Base-by-base conservation (phyloP, 1,140 invertebrate species). In the Saccostrea cuccullata region DNA sequence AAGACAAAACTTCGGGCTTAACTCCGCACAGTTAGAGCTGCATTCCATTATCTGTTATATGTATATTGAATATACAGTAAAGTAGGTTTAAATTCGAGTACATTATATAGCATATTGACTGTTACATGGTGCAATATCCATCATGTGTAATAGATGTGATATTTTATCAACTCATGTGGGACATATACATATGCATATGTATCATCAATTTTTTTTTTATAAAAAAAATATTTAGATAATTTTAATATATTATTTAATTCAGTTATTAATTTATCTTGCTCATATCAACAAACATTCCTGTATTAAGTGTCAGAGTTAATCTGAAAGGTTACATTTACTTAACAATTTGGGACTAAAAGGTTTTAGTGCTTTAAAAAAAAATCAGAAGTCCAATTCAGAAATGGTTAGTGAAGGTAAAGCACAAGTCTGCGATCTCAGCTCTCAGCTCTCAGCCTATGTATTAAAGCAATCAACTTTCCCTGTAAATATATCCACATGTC, bases 1-100 rank as follows among this genome's bases (percentile, higher is more conserved):
- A 91, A 91, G 88, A 91, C 88, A 17, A 91, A 91, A 17, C 82
- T 92, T 20, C 92, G 91, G 58, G 89, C 93, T 15, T 94, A 73
- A 85, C 70, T n/a, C 20, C 17, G n/a, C 60, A 30, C 30, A 17
- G 23, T 77, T 12, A 11, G 23, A 30, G 26, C 12, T 64, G 0
- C n/a, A 20, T 5, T 64, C 26, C 26, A 36, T 77, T 77, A 26
- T 30, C 8, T 30, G n/a, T 6, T 64, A 30, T 47, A 3, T 47
- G 47, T 47, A 47, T 47, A 47, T 47, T 9, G 6, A 47, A 47
- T 47, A 47, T 47, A 47, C 47, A 47, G 47, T 8, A 47, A 47
- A 77, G 8, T 40, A 77, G 70, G 26, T 77, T 64, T 64, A 64
- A 64, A 64, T 77, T 77, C 36, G 9, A 13, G 13, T 73, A 13